phyloP scores from a whole-genome alignment of 2,113 vertebrate genomes.

The Hoplias malabaricus region DNA sequence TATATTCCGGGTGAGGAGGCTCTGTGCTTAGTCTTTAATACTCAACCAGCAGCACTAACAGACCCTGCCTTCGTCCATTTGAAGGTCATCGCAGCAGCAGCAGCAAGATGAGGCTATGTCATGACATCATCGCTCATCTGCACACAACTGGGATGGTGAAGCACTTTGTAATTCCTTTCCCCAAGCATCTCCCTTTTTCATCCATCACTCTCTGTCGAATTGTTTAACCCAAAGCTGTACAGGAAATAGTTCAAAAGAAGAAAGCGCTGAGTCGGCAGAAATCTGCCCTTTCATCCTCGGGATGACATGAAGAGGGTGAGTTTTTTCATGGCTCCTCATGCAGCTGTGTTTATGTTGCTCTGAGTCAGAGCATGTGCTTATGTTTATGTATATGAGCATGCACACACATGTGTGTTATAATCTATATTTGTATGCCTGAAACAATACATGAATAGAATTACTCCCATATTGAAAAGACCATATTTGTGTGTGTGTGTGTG shows the following conservation, averaged over 20 bases:
- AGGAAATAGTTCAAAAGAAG: slow-evolving; percentile 2
- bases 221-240: background rate
- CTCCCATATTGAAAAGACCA: too few relatives aligned
- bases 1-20: too few relatives aligned
- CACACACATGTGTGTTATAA: background rate
- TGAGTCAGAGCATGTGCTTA: background rate
- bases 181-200: background rate
- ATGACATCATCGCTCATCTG: background rate
- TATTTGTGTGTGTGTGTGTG: slow-evolving; percentile 3
- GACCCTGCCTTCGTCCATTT: background rate
- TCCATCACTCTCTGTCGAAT: background rate
- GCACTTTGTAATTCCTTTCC: background rate
- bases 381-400: slow-evolving; percentile 15
- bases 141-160: background rate
- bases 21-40: too few relatives aligned
- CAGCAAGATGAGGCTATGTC: background rate
- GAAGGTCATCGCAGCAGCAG: background rate
- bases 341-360: background rate
- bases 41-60: background rate
- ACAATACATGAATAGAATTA: too few relatives aligned
- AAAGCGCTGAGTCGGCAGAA: background rate
- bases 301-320: background rate
- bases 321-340: background rate
- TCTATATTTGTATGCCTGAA: background rate
- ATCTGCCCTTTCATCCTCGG: background rate